A percentile compares a stretch with the other conserved stretches of the same genome.
Evolutionary conservation across 2,888 invertebrate genomes (phyloP).

Genomic region (Actias luna): DNA sequence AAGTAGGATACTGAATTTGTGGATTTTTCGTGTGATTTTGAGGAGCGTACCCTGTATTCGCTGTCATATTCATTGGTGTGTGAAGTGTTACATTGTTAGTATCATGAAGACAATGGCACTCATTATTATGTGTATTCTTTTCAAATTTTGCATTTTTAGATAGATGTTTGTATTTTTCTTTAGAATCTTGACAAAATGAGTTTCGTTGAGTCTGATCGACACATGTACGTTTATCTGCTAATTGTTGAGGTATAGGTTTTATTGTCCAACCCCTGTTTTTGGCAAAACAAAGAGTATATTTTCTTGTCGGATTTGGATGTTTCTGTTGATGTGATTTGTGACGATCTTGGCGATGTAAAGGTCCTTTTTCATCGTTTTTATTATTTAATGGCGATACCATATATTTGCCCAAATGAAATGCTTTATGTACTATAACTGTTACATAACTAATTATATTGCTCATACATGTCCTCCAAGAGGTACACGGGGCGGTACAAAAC

Average conservation of each 20-base stretch:
- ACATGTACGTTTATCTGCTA: not conserved
- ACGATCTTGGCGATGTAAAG: not conserved
- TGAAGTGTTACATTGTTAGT: not conserved
- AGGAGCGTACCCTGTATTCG: not conserved
- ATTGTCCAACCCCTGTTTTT: constrained; percentile 47
- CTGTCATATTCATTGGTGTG: not conserved
- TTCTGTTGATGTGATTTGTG: not conserved
- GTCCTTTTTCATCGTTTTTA: constrained; percentile 14
- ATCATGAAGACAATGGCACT: not conserved
- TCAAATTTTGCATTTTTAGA: not conserved
- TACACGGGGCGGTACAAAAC: not conserved
- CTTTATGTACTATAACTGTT: constrained; percentile 22
- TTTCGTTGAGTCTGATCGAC: not conserved
- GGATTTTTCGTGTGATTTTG: not conserved
- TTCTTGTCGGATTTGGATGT: constrained; percentile 38
- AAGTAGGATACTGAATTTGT: not conserved
- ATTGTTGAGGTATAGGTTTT: constrained; percentile 34
- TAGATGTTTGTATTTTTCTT: not conserved
- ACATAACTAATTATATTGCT: constrained; percentile 22
- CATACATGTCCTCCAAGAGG: not conserved
- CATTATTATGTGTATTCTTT: not conserved
- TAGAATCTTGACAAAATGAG: constrained; percentile 2
- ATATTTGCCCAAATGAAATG: constrained; percentile 20
- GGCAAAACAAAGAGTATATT: constrained; percentile 40
- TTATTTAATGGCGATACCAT: constrained; percentile 23